These are phyloP conservation scores for Entomyzon cyanotis DNA, from an alignment of 2,113 vertebrate species.

Conservation along the genomic window DNA sequence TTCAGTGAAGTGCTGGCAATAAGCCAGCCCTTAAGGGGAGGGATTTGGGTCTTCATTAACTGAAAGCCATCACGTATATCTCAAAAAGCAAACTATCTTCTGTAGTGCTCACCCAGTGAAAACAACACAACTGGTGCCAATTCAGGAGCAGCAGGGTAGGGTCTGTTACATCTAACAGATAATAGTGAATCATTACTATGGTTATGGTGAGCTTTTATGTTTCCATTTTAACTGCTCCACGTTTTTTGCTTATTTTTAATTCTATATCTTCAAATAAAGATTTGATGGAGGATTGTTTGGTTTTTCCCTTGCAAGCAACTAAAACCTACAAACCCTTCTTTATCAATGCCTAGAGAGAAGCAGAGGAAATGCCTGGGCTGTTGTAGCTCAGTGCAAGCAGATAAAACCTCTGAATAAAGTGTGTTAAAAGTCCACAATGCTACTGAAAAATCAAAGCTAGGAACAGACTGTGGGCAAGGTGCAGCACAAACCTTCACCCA, in stretches of 20 bases:
- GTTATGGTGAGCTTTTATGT: neutral
- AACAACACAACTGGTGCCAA: neutral
- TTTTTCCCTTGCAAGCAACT: neutral
- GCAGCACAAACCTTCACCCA: neutral
- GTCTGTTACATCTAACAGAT: neutral
- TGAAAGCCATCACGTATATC: neutral
- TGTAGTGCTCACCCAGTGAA: neutral
- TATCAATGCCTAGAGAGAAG: neutral
- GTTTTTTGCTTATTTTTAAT: neutral
- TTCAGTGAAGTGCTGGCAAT: neutral
- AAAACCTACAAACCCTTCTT: neutral
- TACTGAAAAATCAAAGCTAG: neutral
- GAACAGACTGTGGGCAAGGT: neutral
- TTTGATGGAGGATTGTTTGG: neutral
- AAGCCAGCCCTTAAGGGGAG: neutral
- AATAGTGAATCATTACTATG: rapidly evolving
- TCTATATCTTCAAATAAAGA: neutral
- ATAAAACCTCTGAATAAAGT: neutral
- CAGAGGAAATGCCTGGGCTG: neutral
- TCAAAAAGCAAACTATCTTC: neutral
- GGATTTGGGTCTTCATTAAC: neutral
- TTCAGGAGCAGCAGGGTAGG: neutral
- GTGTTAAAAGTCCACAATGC: neutral
- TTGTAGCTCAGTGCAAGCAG: neutral
- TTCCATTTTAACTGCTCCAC: neutral